Conservation (phyloP, 2,113 vertebrate genomes). For the Dolichotis patagonum region DNA sequence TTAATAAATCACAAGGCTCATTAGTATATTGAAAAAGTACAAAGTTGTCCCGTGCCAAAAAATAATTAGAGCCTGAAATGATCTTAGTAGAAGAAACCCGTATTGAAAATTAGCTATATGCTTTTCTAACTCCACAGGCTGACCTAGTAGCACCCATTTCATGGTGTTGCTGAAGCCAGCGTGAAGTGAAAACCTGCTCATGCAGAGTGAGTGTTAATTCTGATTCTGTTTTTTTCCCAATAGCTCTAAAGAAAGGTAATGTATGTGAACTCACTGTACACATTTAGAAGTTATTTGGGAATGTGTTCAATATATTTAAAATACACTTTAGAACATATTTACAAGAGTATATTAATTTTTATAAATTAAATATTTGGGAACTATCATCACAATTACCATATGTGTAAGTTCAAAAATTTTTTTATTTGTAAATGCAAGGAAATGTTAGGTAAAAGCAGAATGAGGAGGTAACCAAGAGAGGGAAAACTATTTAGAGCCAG, state of each 20-base stretch:
- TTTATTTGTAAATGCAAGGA: neutral
- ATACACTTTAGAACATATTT: neutral
- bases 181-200: neutral
- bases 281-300: neutral
- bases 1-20: neutral
- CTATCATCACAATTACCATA: neutral
- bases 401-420: neutral
- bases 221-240: neutral
- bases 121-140: neutral
- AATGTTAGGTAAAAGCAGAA: neutral
- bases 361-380: conserved; percentile 5
- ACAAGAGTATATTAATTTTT: neutral
- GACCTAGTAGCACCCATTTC: neutral
- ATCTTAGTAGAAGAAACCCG: conserved; percentile 7
- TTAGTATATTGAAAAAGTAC: neutral
- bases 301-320: neutral
- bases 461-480: neutral
- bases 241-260: neutral
- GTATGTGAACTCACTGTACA: neutral
- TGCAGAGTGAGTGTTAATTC: neutral
- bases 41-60: conserved; percentile 13
- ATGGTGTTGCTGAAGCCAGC: neutral
- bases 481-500: neutral
- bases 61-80: neutral
- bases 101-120: conserved; percentile 18